phyloP scores from a whole-genome alignment of 2,797 vertebrate species.

The Aphelocoma californica region DNA sequence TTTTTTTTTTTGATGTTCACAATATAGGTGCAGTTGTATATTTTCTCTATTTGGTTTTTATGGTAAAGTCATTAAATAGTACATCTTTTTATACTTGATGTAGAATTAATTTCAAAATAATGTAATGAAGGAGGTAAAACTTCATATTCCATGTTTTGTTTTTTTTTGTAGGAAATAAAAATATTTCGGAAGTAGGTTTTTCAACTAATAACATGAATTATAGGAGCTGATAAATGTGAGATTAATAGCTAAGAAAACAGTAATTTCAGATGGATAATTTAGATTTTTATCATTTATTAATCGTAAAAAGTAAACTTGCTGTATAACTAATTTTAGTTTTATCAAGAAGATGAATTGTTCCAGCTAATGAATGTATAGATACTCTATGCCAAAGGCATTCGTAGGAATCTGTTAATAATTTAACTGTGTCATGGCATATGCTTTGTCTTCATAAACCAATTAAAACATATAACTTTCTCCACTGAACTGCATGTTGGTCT shows the following conservation, averaged over 20 bases:
- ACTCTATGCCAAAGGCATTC: slow-evolving; percentile 79
- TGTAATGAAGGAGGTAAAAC: slow-evolving; percentile 20
- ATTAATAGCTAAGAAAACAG: slow-evolving; percentile 77
- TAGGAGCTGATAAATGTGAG: slow-evolving; percentile 75
- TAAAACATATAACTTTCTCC: slow-evolving; percentile 75
- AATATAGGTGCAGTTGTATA: neutral
- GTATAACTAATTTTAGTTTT: slow-evolving; percentile 82
- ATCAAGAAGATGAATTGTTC: slow-evolving; percentile 81
- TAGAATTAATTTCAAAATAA: slow-evolving; percentile 41
- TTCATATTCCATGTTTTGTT: neutral
- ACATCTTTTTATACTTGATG: slow-evolving; percentile 29
- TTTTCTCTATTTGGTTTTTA: slow-evolving; percentile 29
- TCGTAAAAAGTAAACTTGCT: slow-evolving; percentile 81
- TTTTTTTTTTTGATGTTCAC: neutral
- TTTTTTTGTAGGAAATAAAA: slow-evolving; percentile 67
- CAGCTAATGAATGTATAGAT: slow-evolving; percentile 80
- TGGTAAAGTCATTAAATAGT: slow-evolving; percentile 10
- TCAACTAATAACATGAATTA: slow-evolving; percentile 65
- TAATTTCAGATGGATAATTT: slow-evolving; percentile 80
- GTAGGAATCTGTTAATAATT: slow-evolving; percentile 80
- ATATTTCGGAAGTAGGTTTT: slow-evolving; percentile 72
- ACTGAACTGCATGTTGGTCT: slow-evolving; percentile 70
- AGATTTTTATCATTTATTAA: slow-evolving; percentile 82
- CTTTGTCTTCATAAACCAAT: slow-evolving; percentile 81
- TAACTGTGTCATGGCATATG: slow-evolving; percentile 80